phyloP scores from a whole-genome alignment of 2,888 invertebrate species.

The Horisme vitalbata region DNA sequence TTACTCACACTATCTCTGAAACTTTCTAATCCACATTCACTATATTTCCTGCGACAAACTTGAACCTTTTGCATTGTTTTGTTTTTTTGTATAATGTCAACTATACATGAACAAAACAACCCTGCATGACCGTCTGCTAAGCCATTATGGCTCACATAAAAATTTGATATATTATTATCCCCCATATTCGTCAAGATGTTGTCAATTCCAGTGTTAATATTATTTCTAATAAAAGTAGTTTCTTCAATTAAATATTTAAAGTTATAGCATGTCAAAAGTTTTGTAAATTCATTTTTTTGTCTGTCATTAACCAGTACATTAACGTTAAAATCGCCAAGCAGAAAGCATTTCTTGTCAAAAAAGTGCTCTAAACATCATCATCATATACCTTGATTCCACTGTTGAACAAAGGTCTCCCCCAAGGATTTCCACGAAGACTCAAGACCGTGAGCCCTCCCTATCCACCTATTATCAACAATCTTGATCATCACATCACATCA shows the following conservation, averaged over 20 bases:
- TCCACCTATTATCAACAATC: too few species aligned
- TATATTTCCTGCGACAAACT: not conserved
- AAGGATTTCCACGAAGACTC: too few species aligned
- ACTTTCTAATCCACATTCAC: too few species aligned
- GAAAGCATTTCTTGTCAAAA: conserved; percentile 1
- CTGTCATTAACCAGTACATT: not conserved
- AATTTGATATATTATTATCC: not conserved
- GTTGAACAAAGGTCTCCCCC: too few species aligned
- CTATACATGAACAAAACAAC: not conserved
- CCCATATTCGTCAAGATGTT: not conserved
- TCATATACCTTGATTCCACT: too few species aligned
- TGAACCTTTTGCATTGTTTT: not conserved
- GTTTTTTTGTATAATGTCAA: too few species aligned
- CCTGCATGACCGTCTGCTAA: conserved; percentile 8
- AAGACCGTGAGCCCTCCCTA: too few species aligned
- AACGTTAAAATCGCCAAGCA: not conserved
- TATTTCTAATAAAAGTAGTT: not conserved
- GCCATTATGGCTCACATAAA: not conserved
- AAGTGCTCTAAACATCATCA: conserved; percentile 7
- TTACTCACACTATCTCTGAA: too few species aligned
- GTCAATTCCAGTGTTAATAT: not conserved
- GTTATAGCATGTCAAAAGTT: not conserved
- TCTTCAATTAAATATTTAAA: not conserved
- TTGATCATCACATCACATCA: too few species aligned
- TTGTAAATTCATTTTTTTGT: not conserved